Evolutionary conservation across 2,113 vertebrate genomes (phyloP).

Genomic region (Antechinus flavipes): DNA sequence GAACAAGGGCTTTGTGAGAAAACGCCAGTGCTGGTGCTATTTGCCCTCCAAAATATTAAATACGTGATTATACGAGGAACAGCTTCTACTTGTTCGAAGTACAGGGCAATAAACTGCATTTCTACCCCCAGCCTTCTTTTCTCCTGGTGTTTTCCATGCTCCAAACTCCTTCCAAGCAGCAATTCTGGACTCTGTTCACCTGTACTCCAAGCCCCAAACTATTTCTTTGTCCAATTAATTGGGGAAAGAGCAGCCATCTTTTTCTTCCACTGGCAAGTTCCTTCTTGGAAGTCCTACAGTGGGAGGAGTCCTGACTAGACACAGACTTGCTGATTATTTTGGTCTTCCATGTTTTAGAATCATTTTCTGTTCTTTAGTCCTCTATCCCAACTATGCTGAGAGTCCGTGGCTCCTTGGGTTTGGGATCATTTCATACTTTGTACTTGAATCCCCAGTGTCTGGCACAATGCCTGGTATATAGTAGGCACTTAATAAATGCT

Average conservation of each 20-base stretch:
- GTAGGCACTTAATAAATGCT: not conserved
- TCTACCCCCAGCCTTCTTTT: not conserved
- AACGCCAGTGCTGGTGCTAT: not conserved
- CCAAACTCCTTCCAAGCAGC: not conserved
- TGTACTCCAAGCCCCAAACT: not conserved
- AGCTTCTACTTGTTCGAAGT: not conserved
- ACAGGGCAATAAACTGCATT: not conserved
- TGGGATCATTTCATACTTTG: not conserved
- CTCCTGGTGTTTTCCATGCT: not conserved
- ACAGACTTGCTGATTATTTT: not conserved
- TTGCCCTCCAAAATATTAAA: not conserved
- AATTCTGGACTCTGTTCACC: not conserved
- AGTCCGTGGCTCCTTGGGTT: not conserved
- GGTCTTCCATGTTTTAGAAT: not conserved
- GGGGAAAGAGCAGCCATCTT: not conserved
- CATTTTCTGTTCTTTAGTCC: not conserved
- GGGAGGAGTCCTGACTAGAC: not conserved
- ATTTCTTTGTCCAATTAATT: not conserved
- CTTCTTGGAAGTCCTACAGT: not conserved
- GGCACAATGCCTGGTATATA: not conserved
- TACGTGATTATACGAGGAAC: not conserved
- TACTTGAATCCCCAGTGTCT: too few species aligned
- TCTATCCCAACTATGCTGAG: not conserved
- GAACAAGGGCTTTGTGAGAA: not conserved
- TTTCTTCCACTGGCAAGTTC: not conserved